Evolutionary conservation across 2,113 vertebrate species (phyloP).

Genomic region (Pteronura brasiliensis): DNA sequence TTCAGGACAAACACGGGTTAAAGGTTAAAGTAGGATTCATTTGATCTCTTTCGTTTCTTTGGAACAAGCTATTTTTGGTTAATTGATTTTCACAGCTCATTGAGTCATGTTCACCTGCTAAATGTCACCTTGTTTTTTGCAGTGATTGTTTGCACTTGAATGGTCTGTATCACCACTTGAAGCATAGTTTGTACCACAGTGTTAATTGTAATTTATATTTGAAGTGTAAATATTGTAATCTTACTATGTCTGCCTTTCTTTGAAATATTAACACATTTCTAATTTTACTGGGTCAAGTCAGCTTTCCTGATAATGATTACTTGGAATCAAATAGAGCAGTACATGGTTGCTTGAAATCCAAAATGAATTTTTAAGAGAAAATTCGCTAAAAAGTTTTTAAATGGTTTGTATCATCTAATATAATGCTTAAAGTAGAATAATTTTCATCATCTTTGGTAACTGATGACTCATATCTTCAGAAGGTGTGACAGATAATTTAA

Average conservation of each 20-base stretch:
- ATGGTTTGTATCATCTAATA: not conserved
- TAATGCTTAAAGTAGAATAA: not conserved
- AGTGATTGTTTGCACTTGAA: slow-evolving; percentile 22
- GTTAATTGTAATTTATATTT: slow-evolving; percentile 30
- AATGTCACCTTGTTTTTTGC: not conserved
- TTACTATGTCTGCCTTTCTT: slow-evolving; percentile 14
- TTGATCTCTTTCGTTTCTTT: slow-evolving; percentile 39
- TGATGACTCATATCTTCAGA: not conserved
- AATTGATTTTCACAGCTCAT: slow-evolving; percentile 50
- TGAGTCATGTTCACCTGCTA: slow-evolving; percentile 15
- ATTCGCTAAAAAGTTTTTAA: not conserved
- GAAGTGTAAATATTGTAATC: not conserved
- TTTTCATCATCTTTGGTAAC: not conserved
- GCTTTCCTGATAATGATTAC: not conserved
- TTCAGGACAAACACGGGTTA: not conserved
- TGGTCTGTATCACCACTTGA: not conserved
- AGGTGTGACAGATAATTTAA: not conserved
- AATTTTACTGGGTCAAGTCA: not conserved
- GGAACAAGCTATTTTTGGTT: not conserved
- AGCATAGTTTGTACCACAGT: not conserved
- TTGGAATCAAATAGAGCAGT: not conserved
- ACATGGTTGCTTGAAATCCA: not conserved
- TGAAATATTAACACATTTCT: slow-evolving; percentile 32
- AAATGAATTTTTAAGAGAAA: not conserved
- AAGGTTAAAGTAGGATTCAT: slow-evolving; percentile 31